Evolutionary conservation across 2,888 invertebrate genomes (phyloP), one percentile per base, ranked within the genome.

Genomic region (Thymelicus sylvestris): DNA sequence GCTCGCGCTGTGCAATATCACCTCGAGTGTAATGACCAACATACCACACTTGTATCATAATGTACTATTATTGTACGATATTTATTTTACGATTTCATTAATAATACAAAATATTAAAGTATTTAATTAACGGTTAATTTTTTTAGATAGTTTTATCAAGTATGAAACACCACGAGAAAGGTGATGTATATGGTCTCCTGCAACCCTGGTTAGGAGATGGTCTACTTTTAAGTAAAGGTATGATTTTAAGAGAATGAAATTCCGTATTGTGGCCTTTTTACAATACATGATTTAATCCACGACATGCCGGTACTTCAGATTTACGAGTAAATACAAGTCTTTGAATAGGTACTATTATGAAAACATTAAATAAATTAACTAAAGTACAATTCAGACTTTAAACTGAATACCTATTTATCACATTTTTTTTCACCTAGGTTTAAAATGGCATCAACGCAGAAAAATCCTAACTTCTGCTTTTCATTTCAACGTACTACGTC

Each of bases 391-490:
- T 1, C 41, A 7, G 6, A 50, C 6, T 6, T 15, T 52, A 52
- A 52, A 13, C 7, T 6, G 24, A n/a, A 24, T 55, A 12, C 19
- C 19, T 19, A 19, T 12, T 24, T 52, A 52, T 8, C 12, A 67
- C 8, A 64, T 19, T 10, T 76, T 78, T 78, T 71, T 13, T 52
- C n/a, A 1, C 1, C 15, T 52, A 95, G 95, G 94, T 31, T 60
- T 76, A 15, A 95, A 95, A 83, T 96, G 96, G 96, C 94, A 94
- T 57, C 80, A 86, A 0, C 88, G 96, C 19, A 86, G 96, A 65
- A 95, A 95, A 82, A 92, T 95, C 71, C 79, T 96, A 15, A 96
- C 96, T 0, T 95, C 96, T 0, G 94, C 96, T 0, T 96, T 96
- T 78, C 96, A 96, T 78, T 96, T 95, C 73, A 95, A 95, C 76